Conservation (phyloP, 2,113 vertebrate species). For the Paraplagusia blochii region DNA sequence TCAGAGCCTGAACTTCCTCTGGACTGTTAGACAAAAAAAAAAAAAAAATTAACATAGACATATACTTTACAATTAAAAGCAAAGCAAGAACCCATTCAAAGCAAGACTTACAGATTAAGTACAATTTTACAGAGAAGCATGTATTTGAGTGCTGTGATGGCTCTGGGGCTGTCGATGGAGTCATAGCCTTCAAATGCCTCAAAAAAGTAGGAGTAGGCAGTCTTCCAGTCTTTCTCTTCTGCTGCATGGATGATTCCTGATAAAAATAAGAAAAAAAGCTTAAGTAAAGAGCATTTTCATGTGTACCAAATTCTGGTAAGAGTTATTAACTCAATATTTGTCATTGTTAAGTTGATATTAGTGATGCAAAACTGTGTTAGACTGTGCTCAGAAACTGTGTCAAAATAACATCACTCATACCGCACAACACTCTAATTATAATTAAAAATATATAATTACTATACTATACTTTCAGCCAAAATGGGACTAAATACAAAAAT, state of each 20-base stretch:
- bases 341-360: too few relatives aligned
- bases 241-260: constrained; percentile 97
- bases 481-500: too few relatives aligned
- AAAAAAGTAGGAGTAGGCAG: constrained; percentile 97
- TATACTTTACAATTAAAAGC: neutral
- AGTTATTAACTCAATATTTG: too few relatives aligned
- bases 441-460: too few relatives aligned
- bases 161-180: constrained; percentile 92
- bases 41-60: neutral
- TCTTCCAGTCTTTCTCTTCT: constrained; percentile 99
- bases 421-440: too few relatives aligned
- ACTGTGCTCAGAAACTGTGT: too few relatives aligned
- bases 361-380: too few relatives aligned
- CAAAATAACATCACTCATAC: too few relatives aligned
- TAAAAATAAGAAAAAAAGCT: neutral
- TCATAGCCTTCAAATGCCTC: constrained; percentile 98
- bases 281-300: neutral
- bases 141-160: constrained; percentile 96
- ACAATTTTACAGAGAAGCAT: constrained; percentile 99
- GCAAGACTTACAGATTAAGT: constrained; percentile 85
- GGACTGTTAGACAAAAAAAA: constrained; percentile 73
- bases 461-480: too few relatives aligned
- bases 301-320: too few relatives aligned
- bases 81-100: too few relatives aligned
- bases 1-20: constrained; percentile 93